Percentiles rank a stretch among this genome's conserved stretches.
phyloP scores from a whole-genome alignment of 2,888 invertebrate species.

The Clusia tigrina region DNA sequence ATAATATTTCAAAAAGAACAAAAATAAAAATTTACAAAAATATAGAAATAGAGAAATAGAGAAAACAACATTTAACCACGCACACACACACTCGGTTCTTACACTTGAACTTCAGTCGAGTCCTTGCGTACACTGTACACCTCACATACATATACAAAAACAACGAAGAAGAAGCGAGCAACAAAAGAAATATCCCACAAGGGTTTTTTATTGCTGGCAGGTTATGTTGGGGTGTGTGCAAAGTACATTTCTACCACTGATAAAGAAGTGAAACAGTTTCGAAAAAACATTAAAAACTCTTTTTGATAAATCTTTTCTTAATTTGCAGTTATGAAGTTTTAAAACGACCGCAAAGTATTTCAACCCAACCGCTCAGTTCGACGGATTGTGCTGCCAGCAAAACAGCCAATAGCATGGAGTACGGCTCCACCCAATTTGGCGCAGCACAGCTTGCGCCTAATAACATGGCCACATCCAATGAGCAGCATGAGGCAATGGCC shows the following conservation, averaged over 20 bases:
- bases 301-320: conserved; percentile 2
- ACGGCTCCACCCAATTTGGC: conserved; percentile 35
- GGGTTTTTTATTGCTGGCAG: not conserved
- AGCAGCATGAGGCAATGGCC: conserved; percentile 62
- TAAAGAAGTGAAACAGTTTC: too few species aligned
- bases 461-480: conserved; percentile 49
- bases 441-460: not conserved
- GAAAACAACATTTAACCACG: too few species aligned
- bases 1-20: too few species aligned
- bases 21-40: too few species aligned
- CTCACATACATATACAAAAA: not conserved
- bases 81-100: not conserved
- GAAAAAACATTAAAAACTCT: not conserved
- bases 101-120: not conserved
- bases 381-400: conserved; percentile 25
- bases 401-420: conserved; percentile 32
- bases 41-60: too few species aligned
- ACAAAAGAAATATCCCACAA: not conserved
- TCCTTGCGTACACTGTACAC: not conserved
- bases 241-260: not conserved
- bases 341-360: conserved; percentile 19
- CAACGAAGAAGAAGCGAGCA: not conserved
- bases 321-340: conserved; percentile 36
- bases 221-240: not conserved
- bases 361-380: conserved; percentile 1